Evolutionary conservation across 2,888 invertebrate genomes (phyloP).

Genomic region (Anthophora plumipes): DNA sequence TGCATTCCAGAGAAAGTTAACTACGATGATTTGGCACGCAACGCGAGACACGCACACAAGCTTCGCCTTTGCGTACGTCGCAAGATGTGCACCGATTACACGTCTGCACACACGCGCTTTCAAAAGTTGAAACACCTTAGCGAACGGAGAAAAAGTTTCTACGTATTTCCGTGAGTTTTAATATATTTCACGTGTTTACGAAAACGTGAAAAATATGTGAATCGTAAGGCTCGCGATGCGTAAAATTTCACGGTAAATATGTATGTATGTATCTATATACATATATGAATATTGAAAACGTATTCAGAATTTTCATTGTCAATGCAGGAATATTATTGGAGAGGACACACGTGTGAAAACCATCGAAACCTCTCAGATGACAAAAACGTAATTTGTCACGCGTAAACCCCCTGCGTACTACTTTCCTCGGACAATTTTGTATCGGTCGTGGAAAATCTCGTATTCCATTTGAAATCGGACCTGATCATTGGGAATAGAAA

Average conservation of each 20-base stretch:
- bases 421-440: conserved; percentile 43
- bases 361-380: conserved; percentile 42
- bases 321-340: not conserved
- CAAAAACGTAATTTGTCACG: conserved; percentile 51
- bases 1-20: conserved; percentile 76
- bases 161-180: not conserved
- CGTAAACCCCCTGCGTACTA: conserved; percentile 11
- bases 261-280: too few relatives aligned
- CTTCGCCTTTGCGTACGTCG: not conserved
- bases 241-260: not conserved
- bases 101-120: not conserved
- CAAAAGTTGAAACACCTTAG: not conserved
- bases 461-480: conserved; percentile 55
- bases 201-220: too few relatives aligned
- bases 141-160: too few relatives aligned
- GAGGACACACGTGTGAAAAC: not conserved
- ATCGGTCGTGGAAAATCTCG: conserved; percentile 35
- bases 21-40: conserved; percentile 48
- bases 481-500: conserved; percentile 30
- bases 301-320: not conserved
- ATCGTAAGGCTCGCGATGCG: not conserved
- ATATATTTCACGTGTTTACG: not conserved
- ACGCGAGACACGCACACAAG: conserved; percentile 12
- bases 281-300: not conserved
- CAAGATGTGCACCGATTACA: not conserved